Percentiles rank a stretch among this genome's conserved stretches.
These are phyloP conservation scores for Peribatodes rhomboidaria DNA, from an alignment of 2,888 invertebrate genomes.

Conservation along the genomic window DNA sequence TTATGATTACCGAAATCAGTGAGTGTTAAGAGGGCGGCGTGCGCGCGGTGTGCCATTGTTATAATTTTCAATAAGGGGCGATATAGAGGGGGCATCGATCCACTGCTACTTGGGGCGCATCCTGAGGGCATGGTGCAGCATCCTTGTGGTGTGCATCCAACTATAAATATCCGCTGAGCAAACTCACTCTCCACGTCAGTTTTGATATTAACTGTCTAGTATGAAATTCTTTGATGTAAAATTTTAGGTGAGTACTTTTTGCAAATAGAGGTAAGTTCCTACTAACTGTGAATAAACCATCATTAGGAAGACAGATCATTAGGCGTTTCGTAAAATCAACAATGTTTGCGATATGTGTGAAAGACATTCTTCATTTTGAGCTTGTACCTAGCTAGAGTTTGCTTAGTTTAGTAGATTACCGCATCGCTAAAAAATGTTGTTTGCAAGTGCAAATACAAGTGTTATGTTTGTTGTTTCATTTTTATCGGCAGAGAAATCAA, in stretches of 20 bases:
- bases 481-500: slow-evolving; percentile 43
- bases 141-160: slow-evolving; percentile 79
- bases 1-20: slow-evolving; percentile 80
- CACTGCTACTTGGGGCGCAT: slow-evolving; percentile 64
- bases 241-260: too few species aligned
- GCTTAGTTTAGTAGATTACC: too few species aligned
- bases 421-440: too few species aligned
- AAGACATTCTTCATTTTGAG: too few species aligned
- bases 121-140: slow-evolving; percentile 60
- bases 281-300: too few species aligned
- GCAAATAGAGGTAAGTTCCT: too few species aligned
- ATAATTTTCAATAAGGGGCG: slow-evolving; percentile 87
- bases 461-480: slow-evolving; percentile 6
- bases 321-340: too few species aligned
- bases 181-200: slow-evolving; percentile 14
- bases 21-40: slow-evolving; percentile 83
- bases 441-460: too few species aligned
- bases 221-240: neutral
- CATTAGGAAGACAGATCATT: too few species aligned
- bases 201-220: slow-evolving; percentile 10
- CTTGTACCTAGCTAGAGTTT: too few species aligned
- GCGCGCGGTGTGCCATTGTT: slow-evolving; percentile 84
- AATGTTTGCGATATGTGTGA: too few species aligned
- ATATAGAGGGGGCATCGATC: slow-evolving; percentile 84
- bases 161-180: slow-evolving; percentile 64